phyloP scores from a whole-genome alignment of 2,113 vertebrate genomes.

The Balaeniceps rex region DNA sequence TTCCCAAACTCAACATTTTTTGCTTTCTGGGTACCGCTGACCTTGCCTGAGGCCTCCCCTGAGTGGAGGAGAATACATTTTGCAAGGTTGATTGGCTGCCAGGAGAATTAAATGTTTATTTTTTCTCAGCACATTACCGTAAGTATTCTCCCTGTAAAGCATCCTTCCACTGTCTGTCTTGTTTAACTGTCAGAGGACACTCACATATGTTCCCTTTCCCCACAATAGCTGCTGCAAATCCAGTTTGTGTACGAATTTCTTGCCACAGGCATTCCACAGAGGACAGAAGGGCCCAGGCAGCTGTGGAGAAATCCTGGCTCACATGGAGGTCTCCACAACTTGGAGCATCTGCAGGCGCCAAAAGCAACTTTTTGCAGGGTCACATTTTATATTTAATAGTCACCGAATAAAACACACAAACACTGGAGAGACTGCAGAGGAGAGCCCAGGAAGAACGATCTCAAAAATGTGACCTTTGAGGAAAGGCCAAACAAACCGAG shows the following conservation, averaged over 20 bases:
- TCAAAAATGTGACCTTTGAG: not conserved
- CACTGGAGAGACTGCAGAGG: not conserved
- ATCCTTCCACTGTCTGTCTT: not conserved
- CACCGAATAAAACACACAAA: not conserved
- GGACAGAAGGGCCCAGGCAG: not conserved
- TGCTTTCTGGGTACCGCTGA: not conserved
- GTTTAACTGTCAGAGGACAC: not conserved
- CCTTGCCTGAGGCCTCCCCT: not conserved
- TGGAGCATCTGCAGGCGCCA: not conserved
- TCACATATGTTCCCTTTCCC: not conserved
- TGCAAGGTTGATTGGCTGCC: not conserved
- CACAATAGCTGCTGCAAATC: not conserved
- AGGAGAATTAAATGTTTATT: not conserved
- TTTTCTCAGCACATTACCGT: not conserved
- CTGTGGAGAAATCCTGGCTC: conserved; percentile 13
- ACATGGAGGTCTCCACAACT: not conserved
- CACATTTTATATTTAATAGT: not conserved
- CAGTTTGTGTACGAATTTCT: not conserved
- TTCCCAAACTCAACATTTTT: not conserved
- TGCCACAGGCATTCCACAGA: not conserved
- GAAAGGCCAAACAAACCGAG: not conserved
- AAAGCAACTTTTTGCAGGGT: not conserved
- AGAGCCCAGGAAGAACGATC: not conserved
- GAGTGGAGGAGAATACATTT: not conserved
- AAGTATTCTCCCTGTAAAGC: not conserved